phyloP scores from a whole-genome alignment of 2,888 invertebrate species.

The Anoplius nigerrimus region DNA sequence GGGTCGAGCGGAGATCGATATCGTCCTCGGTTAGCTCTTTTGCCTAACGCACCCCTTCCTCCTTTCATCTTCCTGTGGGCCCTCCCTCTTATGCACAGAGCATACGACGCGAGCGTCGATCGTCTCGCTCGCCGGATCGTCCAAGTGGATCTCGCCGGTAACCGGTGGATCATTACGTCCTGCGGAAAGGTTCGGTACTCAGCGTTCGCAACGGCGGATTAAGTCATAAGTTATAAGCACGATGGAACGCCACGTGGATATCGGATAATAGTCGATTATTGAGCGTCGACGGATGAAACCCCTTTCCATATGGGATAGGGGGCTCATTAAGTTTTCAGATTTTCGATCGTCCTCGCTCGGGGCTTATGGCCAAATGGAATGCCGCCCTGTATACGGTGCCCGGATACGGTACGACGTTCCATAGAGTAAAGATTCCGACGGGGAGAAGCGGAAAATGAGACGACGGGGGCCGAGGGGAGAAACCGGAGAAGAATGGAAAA shows the following conservation, averaged over 20 bases:
- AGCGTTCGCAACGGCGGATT: conserved; percentile 61
- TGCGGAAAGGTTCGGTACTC: conserved; percentile 48
- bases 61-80: neutral
- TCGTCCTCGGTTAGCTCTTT: conserved; percentile 55
- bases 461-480: neutral
- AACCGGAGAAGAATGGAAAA: no score
- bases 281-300: conserved; percentile 19
- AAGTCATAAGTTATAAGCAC: conserved; percentile 66
- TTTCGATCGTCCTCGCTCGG: conserved; percentile 26
- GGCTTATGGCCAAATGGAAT: conserved; percentile 23
- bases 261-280: conserved; percentile 41
- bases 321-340: conserved; percentile 42
- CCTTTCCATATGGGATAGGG: conserved; percentile 22
- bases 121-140: neutral
- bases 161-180: conserved; percentile 53
- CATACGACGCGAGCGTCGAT: conserved; percentile 23
- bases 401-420: conserved; percentile 41
- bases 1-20: conserved; percentile 59
- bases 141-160: conserved; percentile 40
- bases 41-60: conserved; percentile 58
- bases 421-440: no score
- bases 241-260: conserved; percentile 22
- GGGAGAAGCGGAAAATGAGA: neutral
- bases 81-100: conserved; percentile 27
- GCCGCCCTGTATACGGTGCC: conserved; percentile 21